Evolutionary conservation across 2,888 invertebrate species (phyloP), one percentile per base, ranked within the genome.

Genomic region (Hypomecis atomaria): DNA sequence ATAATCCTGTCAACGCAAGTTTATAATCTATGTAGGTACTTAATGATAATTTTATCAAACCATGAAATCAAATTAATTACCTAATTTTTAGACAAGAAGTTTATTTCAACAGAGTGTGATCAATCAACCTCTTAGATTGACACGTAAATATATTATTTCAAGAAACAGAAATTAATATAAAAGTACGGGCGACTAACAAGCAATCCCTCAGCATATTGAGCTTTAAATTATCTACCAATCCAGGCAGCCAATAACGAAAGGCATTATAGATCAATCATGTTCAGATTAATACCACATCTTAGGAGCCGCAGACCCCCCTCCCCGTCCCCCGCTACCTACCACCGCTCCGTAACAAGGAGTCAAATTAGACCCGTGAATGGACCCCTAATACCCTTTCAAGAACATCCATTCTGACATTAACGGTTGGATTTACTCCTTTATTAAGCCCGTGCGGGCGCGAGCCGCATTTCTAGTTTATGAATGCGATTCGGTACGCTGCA

Each of bases 331-430:
- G n/a, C 76, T 71, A 71, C 60, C 59, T 47, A 65, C 72, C 55
- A 6, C 40, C n/a, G 71, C 66, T 67, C 70, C 72, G 68, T 74
- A 77, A 79, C 78, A 77, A 76, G 77, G 76, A 78, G 74, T 78
- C 76, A 78, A 81, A 77, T 81, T 78, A 80, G 77, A 78, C 73
- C 73, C 71, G 73, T 76, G 79, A 79, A 81, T 77, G 75, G 77
- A 76, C 72, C 75, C 74, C 75, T 80, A 79, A 81, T 80, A 77
- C 78, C 78, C 75, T 76, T 76, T 74, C 75, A 71, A 65, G 75
- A 74, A 75, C 72, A 76, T 72, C 75, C 73, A 75, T 77, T 79
- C 70, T 75, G 67, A 73, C 79, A 73, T 79, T 81, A 79, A 77
- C 75, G 78, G 73, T 43, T 13, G 60, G 65, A 79, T 78, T 77